Evolutionary conservation across 2,888 invertebrate species (phyloP), one percentile per base, ranked within the genome.

Genomic region (Macropis europaea): DNA sequence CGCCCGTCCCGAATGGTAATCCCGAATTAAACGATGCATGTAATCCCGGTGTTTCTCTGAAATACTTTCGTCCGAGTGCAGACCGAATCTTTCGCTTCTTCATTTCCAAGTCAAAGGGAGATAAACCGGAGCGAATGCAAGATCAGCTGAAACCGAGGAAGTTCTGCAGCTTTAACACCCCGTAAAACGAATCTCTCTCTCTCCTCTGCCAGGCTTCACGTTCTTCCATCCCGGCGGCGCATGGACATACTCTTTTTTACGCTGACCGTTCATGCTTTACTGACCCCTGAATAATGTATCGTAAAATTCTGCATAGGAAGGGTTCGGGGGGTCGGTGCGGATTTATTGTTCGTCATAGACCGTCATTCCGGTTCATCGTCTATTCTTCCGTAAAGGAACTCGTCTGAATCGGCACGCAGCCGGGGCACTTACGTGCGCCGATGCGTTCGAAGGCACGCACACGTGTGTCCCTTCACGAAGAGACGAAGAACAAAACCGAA

Each of bases 401-500:
- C 54, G 54, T 61, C 66, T 43, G 30, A 50, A 71, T 61, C 73
- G 47, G 28, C 57, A 17, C 34, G 60, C 47, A 5, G 17, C 6
- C 17, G 15, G 52, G n/a, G 22, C 28, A 38, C 59, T 68, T 60
- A 68, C 42, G 48, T 26, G 53, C 28, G 38, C 28, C 62, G 43
- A 43, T 62, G 61, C 53, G 54, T 54, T 47, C 63, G 40, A 47
- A 45, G 32, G 43, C 50, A 57, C 56, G 47, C 56, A 59, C 57
- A 24, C 45, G 56, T 42, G 53, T 43, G 34, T 22, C 28, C 57
- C 30, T 38, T 32, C 42, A 11, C 4, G 17, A 24, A 13, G 2
- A 38, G 45, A 54, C 40, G 63, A 36, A 50, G 66, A 80, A 73
- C 69, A 76, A 79, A 76, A 77, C 48, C 63, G 66, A 76, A 68